Base-by-base conservation (phyloP, 2,113 vertebrate species). In the Lepisosteus osseus region DNA sequence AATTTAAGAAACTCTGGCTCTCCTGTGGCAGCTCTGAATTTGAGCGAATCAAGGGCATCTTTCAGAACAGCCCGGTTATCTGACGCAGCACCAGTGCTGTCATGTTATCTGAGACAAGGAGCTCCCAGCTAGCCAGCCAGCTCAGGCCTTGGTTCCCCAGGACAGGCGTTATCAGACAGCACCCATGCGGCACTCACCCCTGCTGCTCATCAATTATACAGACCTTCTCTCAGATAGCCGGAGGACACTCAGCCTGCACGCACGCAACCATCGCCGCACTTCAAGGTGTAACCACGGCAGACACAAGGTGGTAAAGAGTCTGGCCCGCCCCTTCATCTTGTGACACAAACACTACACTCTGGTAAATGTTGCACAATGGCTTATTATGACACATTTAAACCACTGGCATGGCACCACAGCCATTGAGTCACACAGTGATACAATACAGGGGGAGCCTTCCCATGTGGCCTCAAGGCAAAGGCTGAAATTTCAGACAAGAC, bases 121-220 rank as follows among this genome's bases (percentile, higher is more conserved):
- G 8, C 69, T 63, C 41, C 1, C n/a, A 14, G 0, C 14, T 42
- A 65, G n/a, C 9, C 61, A 4, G 1, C 8, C 29, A 51, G 13
- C 17, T 15, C 56, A 40, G 47, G 45, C 4, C 13, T 3, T n/a
- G 40, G 47, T 43, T 67, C 14, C 29, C 44, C 4, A 40, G 66
- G 72, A 63, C 44, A n/a, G 11, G 29, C 47, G 43, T 69, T 74
- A 74, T 74, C 72, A 69, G 59, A 57, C 67, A 47, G 69, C 73
- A 44, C 59, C 62, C 73, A 63, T 61, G 41, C 47, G 40, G 65
- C 17, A 44, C 68, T 42, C 40, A 14, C 42, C 1, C 8, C 13
- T 13, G 41, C 67, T 69, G 59, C n/a, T 69, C 72, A 69, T 63
- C 67, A 63, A 17, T 54, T 56, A 55, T 54, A 44, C 6, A 42